A percentile compares a stretch with the other conserved stretches of the same genome.
Evolutionary conservation across 1,140 invertebrate genomes (phyloP).

Genomic region (Chrysomallon squamiferum): DNA sequence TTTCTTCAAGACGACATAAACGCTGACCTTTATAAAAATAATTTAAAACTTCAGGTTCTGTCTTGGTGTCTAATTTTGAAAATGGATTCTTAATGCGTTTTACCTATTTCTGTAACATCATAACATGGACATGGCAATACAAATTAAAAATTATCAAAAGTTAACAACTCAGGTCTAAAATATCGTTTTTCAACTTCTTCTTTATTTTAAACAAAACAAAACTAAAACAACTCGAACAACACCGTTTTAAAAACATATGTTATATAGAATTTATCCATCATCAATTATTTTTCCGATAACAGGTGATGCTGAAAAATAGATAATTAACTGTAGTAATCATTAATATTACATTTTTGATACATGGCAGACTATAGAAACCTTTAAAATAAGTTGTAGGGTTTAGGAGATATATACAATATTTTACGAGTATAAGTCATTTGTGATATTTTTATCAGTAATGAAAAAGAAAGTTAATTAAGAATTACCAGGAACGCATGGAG

Average conservation of each 20-base stretch:
- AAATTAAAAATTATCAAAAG: neutral
- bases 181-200: neutral
- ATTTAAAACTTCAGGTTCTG: neutral
- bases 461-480: neutral
- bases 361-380: no score
- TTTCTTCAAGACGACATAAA: slow-evolving; percentile 39
- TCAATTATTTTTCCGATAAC: no score
- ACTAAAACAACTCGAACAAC: neutral
- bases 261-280: neutral
- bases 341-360: no score
- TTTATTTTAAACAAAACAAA: neutral
- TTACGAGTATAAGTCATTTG: no score
- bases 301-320: no score
- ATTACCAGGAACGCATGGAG: slow-evolving; percentile 40
- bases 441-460: no score
- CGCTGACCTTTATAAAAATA: slow-evolving; percentile 43
- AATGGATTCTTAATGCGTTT: neutral
- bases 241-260: neutral
- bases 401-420: no score
- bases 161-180: neutral
- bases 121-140: neutral
- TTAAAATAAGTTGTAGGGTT: no score
- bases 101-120: neutral
- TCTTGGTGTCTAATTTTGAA: neutral
- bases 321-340: no score